Evolutionary conservation across 2,113 vertebrate species (phyloP), one percentile per base, ranked within the genome.

Genomic region (Istiophorus platypterus): DNA sequence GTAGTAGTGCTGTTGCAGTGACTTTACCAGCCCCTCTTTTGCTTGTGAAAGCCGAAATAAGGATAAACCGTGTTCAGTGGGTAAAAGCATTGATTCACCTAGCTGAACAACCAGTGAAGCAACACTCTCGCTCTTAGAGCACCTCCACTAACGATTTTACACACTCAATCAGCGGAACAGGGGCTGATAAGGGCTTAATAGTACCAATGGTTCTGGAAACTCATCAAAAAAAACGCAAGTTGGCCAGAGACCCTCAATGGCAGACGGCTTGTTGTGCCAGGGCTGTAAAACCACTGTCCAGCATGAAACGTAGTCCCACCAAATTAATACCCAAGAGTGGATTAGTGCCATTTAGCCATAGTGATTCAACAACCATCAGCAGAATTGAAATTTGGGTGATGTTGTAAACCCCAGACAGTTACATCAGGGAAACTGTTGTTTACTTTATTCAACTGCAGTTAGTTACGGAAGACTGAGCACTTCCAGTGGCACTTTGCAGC

Each of bases 371-470:
- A 84, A 51, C 79, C 68, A 85, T 86, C 82, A 76, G 67, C 54
- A 39, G 54, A 84, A 86, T 79, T 76, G 47, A 85, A 85, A 89
- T 90, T 62, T 84, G 62, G 77, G 41, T 59, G 65, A 61, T 45
- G 81, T 59, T 0, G 22, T 69, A 72, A 73, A 74, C 10, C 47
- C 18, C 31, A n/a, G 65, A 78, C 24, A 65, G 71, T 73, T 80
- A 54, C 56, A 85, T 81, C 64, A 88, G 70, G 49, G 31, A 80
- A 66, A 73, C 59, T 27, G 65, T n/a, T 4, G 37, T 82, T 76
- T 77, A 78, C 54, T 85, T 89, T 81, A 78, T 88, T 89, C 82
- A 85, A 82, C 83, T 79, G 76, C 79, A 89, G 88, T 90, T 90
- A 84, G 85, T 89, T 88, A 78, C 61, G 18, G 70, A 41, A 86